Percentiles rank a stretch among this genome's conserved stretches.
Evolutionary conservation across 2,888 invertebrate species (phyloP).

Genomic region (Cephus runcator): DNA sequence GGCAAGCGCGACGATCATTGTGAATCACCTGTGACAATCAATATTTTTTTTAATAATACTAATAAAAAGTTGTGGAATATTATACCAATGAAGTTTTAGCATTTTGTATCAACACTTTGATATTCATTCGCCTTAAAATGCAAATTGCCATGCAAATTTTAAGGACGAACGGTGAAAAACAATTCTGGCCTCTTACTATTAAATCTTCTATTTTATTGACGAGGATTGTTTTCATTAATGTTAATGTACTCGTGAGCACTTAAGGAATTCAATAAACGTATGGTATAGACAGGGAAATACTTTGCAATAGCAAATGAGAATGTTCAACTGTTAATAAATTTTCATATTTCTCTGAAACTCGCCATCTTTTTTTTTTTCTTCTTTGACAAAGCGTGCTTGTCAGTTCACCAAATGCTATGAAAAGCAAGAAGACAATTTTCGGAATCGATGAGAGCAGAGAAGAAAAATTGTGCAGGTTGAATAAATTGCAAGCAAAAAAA

Average conservation of each 20-base stretch:
- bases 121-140: background rate
- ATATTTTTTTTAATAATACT: background rate
- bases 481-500: background rate
- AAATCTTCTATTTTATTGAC: background rate
- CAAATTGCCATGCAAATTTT: background rate
- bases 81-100: background rate
- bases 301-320: background rate
- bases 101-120: background rate
- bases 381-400: background rate
- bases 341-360: background rate
- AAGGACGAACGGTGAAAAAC: background rate
- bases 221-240: background rate
- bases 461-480: background rate
- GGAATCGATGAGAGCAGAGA: background rate
- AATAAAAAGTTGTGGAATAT: background rate
- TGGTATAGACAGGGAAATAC: background rate
- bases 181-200: background rate
- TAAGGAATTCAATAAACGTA: background rate
- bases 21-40: background rate
- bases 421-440: background rate
- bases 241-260: background rate
- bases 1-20: slow-evolving; percentile 37
- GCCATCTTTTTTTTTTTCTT: background rate
- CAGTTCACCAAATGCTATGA: background rate
- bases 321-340: background rate